Conservation (phyloP, 2,888 invertebrate genomes). For the Tethea ocularis region DNA sequence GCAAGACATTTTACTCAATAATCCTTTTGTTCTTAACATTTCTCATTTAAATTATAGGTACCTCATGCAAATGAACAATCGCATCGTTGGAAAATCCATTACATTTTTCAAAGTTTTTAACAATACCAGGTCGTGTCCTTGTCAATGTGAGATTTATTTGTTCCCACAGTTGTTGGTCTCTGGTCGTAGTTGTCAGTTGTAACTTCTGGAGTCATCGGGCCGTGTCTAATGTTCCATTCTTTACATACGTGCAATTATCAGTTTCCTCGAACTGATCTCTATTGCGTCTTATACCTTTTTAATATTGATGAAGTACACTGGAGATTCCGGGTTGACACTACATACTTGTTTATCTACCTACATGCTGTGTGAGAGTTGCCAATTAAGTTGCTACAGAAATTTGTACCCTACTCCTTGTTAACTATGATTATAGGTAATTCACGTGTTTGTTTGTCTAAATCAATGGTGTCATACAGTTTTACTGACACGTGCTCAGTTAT, state of each 20-base stretch:
- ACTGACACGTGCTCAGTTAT: conserved; percentile 41
- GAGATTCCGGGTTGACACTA: conserved; percentile 51
- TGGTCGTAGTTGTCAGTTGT: conserved; percentile 4
- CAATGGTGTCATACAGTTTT: conserved; percentile 16
- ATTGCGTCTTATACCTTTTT: conserved; percentile 40
- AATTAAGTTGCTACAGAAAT: conserved; percentile 16
- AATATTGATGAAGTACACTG: conserved; percentile 50
- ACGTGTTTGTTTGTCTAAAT: conserved; percentile 7
- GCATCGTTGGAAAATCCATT: conserved; percentile 51
- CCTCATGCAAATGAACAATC: conserved; percentile 43
- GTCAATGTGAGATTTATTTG: conserved; percentile 68
- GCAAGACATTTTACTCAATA: neutral
- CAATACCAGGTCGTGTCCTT: conserved; percentile 55
- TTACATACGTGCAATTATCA: conserved; percentile 49
- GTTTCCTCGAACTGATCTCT: conserved; percentile 56
- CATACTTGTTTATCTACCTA: conserved; percentile 28
- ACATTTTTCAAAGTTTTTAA: conserved; percentile 41
- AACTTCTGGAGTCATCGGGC: conserved; percentile 22
- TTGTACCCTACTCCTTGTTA: neutral
- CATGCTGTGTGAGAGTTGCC: conserved; percentile 17
- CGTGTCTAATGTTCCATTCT: conserved; percentile 58
- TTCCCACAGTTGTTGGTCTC: conserved; percentile 57
- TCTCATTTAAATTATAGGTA: neutral
- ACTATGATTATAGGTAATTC: neutral
- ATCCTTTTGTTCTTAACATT: conserved; percentile 3